Evolutionary conservation across 2,888 invertebrate species (phyloP).

Genomic region (Meta bourneti): DNA sequence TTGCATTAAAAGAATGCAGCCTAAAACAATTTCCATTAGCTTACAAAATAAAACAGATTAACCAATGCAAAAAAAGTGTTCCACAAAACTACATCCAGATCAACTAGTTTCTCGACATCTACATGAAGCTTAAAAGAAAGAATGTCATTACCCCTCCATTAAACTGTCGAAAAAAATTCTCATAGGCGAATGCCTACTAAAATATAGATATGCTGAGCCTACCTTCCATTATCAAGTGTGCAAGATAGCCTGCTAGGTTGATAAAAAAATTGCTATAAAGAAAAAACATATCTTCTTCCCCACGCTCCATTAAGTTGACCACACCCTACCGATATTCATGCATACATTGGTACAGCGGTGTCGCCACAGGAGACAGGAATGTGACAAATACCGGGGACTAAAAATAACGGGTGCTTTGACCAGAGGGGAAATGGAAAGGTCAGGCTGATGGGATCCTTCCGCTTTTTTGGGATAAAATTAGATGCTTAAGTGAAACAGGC

Average conservation of each 20-base stretch:
- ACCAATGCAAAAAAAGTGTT: no score
- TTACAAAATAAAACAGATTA: no score
- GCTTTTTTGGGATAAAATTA: no score
- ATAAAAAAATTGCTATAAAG: not conserved
- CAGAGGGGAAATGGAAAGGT: slow-evolving; percentile 19
- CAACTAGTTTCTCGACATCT: slow-evolving; percentile 14
- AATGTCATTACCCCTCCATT: not conserved
- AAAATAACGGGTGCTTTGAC: slow-evolving; percentile 55
- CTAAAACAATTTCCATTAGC: no score
- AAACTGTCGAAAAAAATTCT: slow-evolving; percentile 2
- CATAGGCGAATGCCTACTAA: slow-evolving; percentile 30
- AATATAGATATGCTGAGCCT: slow-evolving; percentile 36
- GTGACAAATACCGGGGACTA: slow-evolving; percentile 56
- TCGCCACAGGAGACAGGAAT: slow-evolving; percentile 35
- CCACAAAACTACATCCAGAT: not conserved
- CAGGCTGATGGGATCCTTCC: not conserved
- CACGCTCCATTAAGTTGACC: slow-evolving; percentile 17
- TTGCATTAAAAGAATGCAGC: no score
- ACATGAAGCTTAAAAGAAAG: not conserved
- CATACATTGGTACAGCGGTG: slow-evolving; percentile 27
- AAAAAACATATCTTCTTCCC: slow-evolving; percentile 6
- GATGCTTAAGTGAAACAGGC: no score
- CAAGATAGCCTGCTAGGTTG: slow-evolving; percentile 6
- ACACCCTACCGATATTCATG: slow-evolving; percentile 43
- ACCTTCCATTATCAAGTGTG: slow-evolving; percentile 56